Conservation (phyloP, 2,888 invertebrate genomes). For the Acronicta leporina region DNA sequence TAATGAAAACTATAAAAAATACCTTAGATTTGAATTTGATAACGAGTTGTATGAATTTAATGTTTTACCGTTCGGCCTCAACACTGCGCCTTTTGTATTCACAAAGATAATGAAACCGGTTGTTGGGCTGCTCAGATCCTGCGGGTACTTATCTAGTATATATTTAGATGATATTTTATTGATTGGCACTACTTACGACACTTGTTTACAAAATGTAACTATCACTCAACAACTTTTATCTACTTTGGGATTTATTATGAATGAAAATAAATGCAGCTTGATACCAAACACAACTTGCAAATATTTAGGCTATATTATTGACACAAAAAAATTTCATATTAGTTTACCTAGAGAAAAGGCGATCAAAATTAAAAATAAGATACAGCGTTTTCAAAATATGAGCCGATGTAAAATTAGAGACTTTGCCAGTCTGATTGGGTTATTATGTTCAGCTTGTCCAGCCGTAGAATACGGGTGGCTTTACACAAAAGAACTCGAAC, state of each 20-base stretch:
- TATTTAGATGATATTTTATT: conserved; percentile 40
- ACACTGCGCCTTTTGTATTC: conserved; percentile 36
- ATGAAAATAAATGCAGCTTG: too few species aligned
- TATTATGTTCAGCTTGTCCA: background rate
- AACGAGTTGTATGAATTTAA: conserved; percentile 28
- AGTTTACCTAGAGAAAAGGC: too few species aligned
- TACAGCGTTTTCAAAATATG: background rate
- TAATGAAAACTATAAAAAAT: conserved; percentile 7
- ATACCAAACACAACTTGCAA: too few species aligned
- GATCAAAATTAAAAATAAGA: background rate
- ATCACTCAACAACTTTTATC: too few species aligned
- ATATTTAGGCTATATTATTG: too few species aligned
- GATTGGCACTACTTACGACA: conserved; percentile 14
- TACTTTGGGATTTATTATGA: too few species aligned
- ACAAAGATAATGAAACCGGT: conserved; percentile 43
- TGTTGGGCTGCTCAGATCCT: conserved; percentile 15
- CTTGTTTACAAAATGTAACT: background rate
- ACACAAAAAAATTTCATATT: too few species aligned
- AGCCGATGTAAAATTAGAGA: conserved; percentile 1
- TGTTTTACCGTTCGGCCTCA: conserved; percentile 40
- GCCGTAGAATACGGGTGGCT: conserved; percentile 5
- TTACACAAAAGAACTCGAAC: conserved; percentile 1
- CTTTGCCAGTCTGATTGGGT: background rate
- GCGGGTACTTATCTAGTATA: conserved; percentile 27
- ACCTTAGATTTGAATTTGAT: conserved; percentile 20